phyloP scores from a whole-genome alignment of 2,113 vertebrate species.

The Larimichthys polyactis region DNA sequence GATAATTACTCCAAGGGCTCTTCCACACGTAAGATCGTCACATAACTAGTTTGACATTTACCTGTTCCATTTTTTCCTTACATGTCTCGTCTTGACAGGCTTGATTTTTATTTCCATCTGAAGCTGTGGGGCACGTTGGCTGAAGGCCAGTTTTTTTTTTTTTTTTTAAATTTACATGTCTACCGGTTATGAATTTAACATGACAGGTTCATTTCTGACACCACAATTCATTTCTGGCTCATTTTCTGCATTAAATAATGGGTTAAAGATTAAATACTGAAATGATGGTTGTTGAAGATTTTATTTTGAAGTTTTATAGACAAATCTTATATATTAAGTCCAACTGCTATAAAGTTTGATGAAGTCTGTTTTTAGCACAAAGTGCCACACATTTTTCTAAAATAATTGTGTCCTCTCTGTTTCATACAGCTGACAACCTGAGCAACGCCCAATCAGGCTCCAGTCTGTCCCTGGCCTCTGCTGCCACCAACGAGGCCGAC shows the following conservation, averaged over 20 bases:
- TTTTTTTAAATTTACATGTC: too few species aligned
- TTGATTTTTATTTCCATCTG: neutral
- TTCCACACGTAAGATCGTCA: constrained; percentile 86
- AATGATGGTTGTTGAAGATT: neutral
- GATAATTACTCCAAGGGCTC: constrained; percentile 89
- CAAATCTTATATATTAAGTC: too few species aligned
- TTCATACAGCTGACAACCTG: constrained; percentile 87
- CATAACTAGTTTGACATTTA: constrained; percentile 22
- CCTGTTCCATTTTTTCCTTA: neutral
- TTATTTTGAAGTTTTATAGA: neutral
- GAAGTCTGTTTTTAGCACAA: too few species aligned
- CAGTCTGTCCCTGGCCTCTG: constrained; percentile 94
- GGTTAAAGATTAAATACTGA: neutral
- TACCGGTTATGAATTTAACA: neutral
- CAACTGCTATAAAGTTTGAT: too few species aligned
- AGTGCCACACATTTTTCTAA: neutral
- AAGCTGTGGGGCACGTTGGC: neutral
- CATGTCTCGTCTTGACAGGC: neutral
- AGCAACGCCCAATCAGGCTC: constrained; percentile 95
- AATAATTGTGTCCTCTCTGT: neutral
- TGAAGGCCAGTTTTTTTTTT: neutral
- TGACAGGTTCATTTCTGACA: neutral
- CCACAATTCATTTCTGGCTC: too few species aligned
- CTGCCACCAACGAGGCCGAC: constrained; percentile 88
- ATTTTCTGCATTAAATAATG: neutral